phyloP scores from a whole-genome alignment of 2,797 vertebrate genomes.

The Pipistrellus pipistrellus region DNA sequence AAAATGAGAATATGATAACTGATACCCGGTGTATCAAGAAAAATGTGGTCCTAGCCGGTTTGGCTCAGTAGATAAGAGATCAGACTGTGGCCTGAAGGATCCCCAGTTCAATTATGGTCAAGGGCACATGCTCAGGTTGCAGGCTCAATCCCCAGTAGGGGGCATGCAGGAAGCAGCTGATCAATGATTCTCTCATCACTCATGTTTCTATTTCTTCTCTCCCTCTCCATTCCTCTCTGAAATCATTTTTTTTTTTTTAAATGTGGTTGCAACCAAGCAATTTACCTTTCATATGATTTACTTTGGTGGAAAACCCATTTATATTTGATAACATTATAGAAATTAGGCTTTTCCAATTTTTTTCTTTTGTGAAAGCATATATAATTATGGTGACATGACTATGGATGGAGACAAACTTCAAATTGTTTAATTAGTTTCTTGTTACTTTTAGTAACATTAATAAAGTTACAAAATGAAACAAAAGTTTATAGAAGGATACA shows the following conservation, averaged over 20 bases:
- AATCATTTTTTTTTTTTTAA: no score
- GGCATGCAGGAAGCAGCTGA: no score
- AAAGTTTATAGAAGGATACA: conserved; percentile 53
- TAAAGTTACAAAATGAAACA: conserved; percentile 55
- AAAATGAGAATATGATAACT: conserved; percentile 16
- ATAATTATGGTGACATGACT: background rate
- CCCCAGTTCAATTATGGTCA: no score
- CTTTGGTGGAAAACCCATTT: conserved; percentile 48
- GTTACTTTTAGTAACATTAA: conserved; percentile 47
- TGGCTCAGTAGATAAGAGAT: no score
- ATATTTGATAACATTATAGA: conserved; percentile 20
- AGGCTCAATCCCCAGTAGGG: no score
- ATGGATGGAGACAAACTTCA: background rate
- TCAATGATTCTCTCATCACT: no score
- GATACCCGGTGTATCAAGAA: background rate
- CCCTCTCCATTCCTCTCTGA: no score
- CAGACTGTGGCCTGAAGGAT: no score
- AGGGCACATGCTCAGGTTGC: no score
- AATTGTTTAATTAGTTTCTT: conserved; percentile 22
- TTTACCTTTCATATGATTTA: conserved; percentile 11
- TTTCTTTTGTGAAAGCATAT: conserved; percentile 34
- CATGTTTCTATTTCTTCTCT: no score
- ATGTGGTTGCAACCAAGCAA: conserved; percentile 28
- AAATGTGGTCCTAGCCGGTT: background rate
- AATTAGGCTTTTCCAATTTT: background rate